These are phyloP conservation scores for Rhea pennata DNA, from an alignment of 2,113 vertebrate genomes.

Conservation along the genomic window DNA sequence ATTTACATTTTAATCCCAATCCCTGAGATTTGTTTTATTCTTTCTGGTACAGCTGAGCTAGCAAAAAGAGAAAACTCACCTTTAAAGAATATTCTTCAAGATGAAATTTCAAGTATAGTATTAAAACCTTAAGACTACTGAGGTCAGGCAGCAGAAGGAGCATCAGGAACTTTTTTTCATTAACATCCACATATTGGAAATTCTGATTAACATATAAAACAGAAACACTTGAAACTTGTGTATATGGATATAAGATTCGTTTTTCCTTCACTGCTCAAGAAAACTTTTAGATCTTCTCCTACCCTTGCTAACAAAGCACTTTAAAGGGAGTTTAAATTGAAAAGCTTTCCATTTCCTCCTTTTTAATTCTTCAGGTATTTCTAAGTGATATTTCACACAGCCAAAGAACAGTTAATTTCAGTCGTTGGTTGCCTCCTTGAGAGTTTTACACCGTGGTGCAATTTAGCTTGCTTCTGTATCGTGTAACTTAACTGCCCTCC, in stretches of 20 bases:
- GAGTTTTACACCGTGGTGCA: neutral
- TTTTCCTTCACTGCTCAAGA: neutral
- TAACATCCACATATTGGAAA: neutral
- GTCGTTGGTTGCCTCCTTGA: slow-evolving; percentile 59
- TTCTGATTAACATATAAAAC: slow-evolving; percentile 49
- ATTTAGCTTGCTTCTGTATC: neutral
- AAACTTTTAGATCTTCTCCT: slow-evolving; percentile 23
- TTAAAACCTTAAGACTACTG: neutral
- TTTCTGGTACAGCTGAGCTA: neutral
- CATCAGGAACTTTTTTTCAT: neutral
- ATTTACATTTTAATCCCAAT: neutral
- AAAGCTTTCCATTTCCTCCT: slow-evolving; percentile 6
- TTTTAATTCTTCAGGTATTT: slow-evolving; percentile 66
- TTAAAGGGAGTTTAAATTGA: neutral
- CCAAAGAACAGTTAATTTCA: slow-evolving; percentile 69
- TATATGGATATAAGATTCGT: neutral
- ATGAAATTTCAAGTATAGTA: neutral
- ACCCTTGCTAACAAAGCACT: neutral
- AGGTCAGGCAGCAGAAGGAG: neutral
- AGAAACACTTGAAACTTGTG: neutral
- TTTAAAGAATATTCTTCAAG: neutral
- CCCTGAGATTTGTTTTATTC: neutral
- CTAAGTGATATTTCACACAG: slow-evolving; percentile 39
- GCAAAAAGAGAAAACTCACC: neutral
- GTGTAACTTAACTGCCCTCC: slow-evolving; percentile 80